phyloP scores from a whole-genome alignment of 2,888 invertebrate genomes.

The Homarus gammarus region DNA sequence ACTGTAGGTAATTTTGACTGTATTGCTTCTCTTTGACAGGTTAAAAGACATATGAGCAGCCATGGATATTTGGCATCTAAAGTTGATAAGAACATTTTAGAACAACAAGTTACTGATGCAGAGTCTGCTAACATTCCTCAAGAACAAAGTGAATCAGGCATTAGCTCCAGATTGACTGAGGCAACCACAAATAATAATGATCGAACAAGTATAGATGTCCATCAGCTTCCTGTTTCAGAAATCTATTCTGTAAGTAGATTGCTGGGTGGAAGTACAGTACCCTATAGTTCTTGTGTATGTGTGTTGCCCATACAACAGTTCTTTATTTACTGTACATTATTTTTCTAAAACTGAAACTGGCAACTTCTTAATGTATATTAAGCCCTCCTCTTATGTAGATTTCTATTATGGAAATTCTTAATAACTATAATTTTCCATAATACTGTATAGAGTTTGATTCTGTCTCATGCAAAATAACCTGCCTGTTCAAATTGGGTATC shows the following conservation, averaged over 20 bases:
- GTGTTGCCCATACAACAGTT: no score
- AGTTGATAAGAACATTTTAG: conserved; percentile 11
- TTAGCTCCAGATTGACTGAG: conserved; percentile 24
- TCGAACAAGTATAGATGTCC: conserved; percentile 58
- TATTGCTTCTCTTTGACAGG: conserved; percentile 9
- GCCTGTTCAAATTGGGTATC: no score
- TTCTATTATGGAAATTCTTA: no score
- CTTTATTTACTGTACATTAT: no score
- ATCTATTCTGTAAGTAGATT: conserved; percentile 50
- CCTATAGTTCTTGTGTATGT: no score
- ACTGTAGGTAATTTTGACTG: background rate
- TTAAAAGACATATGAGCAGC: conserved; percentile 59
- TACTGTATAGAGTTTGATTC: no score
- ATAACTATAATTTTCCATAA: no score
- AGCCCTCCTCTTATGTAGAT: no score
- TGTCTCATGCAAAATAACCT: no score
- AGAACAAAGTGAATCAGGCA: conserved; percentile 1
- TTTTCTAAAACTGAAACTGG: no score
- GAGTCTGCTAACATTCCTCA: background rate
- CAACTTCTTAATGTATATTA: no score
- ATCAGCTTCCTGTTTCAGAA: conserved; percentile 54
- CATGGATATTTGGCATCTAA: conserved; percentile 48
- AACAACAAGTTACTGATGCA: conserved; percentile 5
- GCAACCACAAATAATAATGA: conserved; percentile 15
- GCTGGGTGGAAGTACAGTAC: no score